A percentile compares a stretch with the other conserved stretches of the same genome.
Conservation (phyloP, 2,888 invertebrate species). For the Willowsia nigromaculata region DNA sequence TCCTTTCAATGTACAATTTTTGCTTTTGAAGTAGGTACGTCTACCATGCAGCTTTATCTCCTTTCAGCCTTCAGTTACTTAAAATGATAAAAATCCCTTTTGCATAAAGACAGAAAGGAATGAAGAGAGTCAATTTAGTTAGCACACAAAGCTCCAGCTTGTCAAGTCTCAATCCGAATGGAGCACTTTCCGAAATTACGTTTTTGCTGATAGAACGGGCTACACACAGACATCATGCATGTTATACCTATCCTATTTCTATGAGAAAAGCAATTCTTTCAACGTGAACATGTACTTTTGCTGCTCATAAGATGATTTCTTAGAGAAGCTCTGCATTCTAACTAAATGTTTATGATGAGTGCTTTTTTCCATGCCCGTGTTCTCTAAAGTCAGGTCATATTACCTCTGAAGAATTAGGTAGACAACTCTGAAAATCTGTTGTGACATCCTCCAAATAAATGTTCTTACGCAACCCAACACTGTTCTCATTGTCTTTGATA, state of each 20-base stretch:
- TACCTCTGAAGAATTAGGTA: not conserved
- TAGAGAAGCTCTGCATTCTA: not conserved
- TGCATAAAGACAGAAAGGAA: not conserved
- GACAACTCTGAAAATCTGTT: not conserved
- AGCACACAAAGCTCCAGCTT: not conserved
- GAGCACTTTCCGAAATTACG: conserved; percentile 17
- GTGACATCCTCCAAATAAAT: not conserved
- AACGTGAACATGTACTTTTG: too few species aligned
- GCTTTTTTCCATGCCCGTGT: not conserved
- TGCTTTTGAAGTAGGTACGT: not conserved
- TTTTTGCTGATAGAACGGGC: not conserved
- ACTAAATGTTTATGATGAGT: not conserved
- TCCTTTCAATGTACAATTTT: not conserved
- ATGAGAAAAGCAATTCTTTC: too few species aligned
- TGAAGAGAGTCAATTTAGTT: not conserved
- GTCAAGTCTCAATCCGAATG: not conserved
- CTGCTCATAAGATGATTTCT: not conserved
- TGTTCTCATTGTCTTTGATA: not conserved
- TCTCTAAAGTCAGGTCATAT: not conserved
- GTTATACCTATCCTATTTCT: too few species aligned
- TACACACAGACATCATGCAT: too few species aligned
- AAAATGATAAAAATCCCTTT: not conserved
- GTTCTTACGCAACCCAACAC: too few species aligned
- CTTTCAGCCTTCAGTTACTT: not conserved
- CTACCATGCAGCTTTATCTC: not conserved